Percentiles rank a stretch among this genome's conserved stretches.
Evolutionary conservation across 2,113 vertebrate species (phyloP).

Genomic region (Gallinago paraguaiae): DNA sequence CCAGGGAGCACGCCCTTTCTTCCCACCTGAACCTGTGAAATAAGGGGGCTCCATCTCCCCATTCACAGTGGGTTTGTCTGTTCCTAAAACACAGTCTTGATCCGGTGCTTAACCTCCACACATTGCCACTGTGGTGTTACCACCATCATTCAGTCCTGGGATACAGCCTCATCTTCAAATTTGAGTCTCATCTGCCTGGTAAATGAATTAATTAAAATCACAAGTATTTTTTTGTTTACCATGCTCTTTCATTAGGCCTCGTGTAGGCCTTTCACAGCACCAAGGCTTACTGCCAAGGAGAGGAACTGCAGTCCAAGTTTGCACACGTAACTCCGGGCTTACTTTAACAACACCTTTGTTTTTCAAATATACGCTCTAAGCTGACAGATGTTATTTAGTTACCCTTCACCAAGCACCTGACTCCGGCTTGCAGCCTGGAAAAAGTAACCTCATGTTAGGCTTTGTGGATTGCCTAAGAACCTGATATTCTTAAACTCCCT

Average conservation of each 20-base stretch:
- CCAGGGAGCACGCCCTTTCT: not conserved
- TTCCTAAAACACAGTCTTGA: not conserved
- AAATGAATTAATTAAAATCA: not conserved
- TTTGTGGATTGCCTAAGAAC: slow-evolving; percentile 28
- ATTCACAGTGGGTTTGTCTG: not conserved
- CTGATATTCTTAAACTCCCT: slow-evolving; percentile 28
- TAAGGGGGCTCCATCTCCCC: not conserved
- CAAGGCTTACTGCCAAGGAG: not conserved
- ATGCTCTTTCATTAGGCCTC: not conserved
- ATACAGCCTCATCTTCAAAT: not conserved
- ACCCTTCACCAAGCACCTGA: slow-evolving; percentile 27
- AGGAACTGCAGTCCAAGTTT: not conserved
- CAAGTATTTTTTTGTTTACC: not conserved
- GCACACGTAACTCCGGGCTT: not conserved
- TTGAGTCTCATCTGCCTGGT: not conserved
- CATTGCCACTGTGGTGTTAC: not conserved
- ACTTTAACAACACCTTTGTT: slow-evolving; percentile 45
- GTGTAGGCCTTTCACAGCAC: not conserved
- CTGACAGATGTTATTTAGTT: slow-evolving; percentile 19
- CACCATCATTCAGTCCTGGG: not conserved
- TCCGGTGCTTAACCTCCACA: not conserved
- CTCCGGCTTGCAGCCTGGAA: slow-evolving; percentile 61
- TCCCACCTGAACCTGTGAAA: not conserved
- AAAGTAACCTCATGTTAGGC: slow-evolving; percentile 45
- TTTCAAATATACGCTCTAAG: not conserved